These are phyloP conservation scores for Tragelaphus strepsiceros DNA, from an alignment of 2,113 vertebrate species.

Conservation along the genomic window DNA sequence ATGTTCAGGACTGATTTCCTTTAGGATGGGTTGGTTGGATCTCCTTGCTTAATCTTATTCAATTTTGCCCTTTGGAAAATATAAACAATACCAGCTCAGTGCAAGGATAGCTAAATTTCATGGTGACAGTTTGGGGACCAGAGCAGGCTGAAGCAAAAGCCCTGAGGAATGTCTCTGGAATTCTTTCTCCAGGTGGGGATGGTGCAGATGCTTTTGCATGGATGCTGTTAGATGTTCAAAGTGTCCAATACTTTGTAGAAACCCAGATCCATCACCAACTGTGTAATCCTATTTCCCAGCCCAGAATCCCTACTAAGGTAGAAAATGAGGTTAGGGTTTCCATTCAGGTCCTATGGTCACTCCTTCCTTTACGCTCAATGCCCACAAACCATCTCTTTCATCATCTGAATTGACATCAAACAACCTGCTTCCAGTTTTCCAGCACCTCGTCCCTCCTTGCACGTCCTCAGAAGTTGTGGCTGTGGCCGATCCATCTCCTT, in stretches of 20 bases:
- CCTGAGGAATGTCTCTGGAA: background rate
- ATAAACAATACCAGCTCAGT: background rate
- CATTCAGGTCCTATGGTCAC: background rate
- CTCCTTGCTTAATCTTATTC: background rate
- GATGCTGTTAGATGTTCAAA: background rate
- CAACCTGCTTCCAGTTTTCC: background rate
- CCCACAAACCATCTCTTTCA: background rate
- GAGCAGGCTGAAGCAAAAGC: background rate
- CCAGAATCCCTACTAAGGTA: background rate
- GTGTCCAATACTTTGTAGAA: background rate
- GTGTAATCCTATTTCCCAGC: background rate
- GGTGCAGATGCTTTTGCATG: background rate
- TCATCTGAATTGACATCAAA: background rate
- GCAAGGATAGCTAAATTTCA: constrained; percentile 7
- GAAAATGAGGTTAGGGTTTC: background rate
- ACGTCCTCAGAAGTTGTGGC: background rate
- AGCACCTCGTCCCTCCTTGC: background rate
- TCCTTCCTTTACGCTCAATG: background rate
- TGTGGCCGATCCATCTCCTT: background rate
- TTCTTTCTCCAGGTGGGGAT: background rate
- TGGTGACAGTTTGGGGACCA: background rate
- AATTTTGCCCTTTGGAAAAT: background rate
- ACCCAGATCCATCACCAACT: background rate
- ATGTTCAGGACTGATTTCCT: background rate
- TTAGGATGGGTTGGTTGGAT: background rate